Percentiles rank a stretch among this genome's conserved stretches.
phyloP scores from a whole-genome alignment of 2,888 invertebrate species.

The Epistrophe eligans region DNA sequence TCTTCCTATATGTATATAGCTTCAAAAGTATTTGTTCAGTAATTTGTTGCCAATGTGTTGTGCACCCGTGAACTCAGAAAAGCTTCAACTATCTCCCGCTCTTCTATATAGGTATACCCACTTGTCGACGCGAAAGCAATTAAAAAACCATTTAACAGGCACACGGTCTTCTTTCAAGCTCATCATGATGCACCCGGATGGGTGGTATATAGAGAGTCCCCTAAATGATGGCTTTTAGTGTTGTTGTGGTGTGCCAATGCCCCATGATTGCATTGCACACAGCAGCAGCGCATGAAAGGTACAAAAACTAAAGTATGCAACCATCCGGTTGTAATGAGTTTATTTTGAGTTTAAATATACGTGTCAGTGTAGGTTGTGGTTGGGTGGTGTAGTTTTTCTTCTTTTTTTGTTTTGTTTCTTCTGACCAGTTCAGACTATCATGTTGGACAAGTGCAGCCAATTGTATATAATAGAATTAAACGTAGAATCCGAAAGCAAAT shows the following conservation, averaged over 20 bases:
- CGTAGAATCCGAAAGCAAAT: background rate
- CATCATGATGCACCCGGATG: conserved; percentile 29
- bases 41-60: conserved; percentile 55
- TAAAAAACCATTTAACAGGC: conserved; percentile 70
- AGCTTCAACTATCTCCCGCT: conserved; percentile 36
- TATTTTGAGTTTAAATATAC: background rate
- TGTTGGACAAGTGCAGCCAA: conserved; percentile 30
- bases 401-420: background rate
- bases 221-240: conserved; percentile 21
- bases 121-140: conserved; percentile 59
- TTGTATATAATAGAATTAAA: background rate
- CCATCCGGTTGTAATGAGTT: conserved; percentile 25
- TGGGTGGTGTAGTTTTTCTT: conserved; percentile 10
- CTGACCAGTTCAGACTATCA: background rate
- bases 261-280: background rate
- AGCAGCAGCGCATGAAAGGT: background rate
- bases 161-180: conserved; percentile 37
- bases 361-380: conserved; percentile 10
- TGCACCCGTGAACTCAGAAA: conserved; percentile 20
- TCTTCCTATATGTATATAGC: conserved; percentile 1
- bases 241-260: background rate
- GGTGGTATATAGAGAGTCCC: conserved; percentile 38
- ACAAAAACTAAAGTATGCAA: background rate
- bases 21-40: conserved; percentile 42
- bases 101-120: conserved; percentile 17